Base-by-base conservation (phyloP, 1,140 invertebrate species). In the Stegodyphus mimosarum region DNA sequence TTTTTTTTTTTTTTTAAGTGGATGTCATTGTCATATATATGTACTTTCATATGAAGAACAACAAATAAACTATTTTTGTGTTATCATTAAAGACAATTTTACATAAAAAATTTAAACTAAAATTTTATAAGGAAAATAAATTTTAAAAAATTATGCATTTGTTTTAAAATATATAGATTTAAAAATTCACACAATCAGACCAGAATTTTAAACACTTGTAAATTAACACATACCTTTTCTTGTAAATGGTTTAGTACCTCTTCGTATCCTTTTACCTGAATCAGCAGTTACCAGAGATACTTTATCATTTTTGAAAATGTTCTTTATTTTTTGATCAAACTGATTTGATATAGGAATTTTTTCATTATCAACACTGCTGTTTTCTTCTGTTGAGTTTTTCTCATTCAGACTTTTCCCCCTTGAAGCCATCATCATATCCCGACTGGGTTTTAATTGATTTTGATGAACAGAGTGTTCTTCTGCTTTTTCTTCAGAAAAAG, bases 281-380 rank as follows among this genome's bases (percentile, higher is more conserved):
- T 83, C 71, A 11, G 18, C 53, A 11, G 6, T 15, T 13, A 51
- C 63, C 17, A 81, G 6, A 17, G 49, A 33, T 2, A 48, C 10
- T n/a, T 73, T 81, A 51, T 81, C 79, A 53, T 33, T 73, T 17
- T 73, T 81, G n/a, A 53, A 52, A 48, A 83, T 52, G 17, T 70
- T 84, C 17, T 70, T 75, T 11, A 84, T 13, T 51, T 84, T 84
- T 64, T 84, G 81, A n/a, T 84, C 72, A 67, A 69, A 84, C 63
- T 84, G 81, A 70, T 49, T 76, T 0, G 51, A 13, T 17, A 70
- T 10, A 0, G n/a, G 3, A 13, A 60, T 9, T 18, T 75, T 84
- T 50, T 53, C 78, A 17, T 15, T 49, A 6, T 64, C 73, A 33
- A 13, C 81, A 72, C 13, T 18, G 15, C 55, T 76, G 0, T 7